Evolutionary conservation across 2,113 vertebrate species (phyloP).

Genomic region (Channa maculata): DNA sequence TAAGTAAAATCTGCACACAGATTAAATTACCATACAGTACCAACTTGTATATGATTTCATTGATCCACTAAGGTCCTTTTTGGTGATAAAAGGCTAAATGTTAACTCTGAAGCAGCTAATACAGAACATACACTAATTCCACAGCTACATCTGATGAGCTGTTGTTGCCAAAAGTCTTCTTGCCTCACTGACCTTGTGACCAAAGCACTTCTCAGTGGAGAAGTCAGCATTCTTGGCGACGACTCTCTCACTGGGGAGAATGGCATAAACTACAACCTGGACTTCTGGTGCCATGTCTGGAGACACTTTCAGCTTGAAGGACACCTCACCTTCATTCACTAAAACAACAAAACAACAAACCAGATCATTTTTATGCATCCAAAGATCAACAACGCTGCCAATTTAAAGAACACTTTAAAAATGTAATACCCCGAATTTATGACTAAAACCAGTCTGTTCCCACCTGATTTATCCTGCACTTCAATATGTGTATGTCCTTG

Average conservation of each 20-base stretch:
- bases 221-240: conserved; percentile 84
- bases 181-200: conserved; percentile 83
- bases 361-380: too few relatives aligned
- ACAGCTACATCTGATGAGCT: too few relatives aligned
- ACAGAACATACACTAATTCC: too few relatives aligned
- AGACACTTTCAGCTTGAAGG: conserved; percentile 76
- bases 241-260: conserved; percentile 84
- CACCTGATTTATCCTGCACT: conserved; percentile 38
- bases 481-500: conserved; percentile 72
- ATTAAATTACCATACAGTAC: too few relatives aligned
- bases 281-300: conserved; percentile 77
- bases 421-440: neutral
- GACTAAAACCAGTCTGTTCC: neutral
- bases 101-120: too few relatives aligned
- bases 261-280: conserved; percentile 81
- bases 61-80: too few relatives aligned
- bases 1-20: too few relatives aligned
- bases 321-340: conserved; percentile 77
- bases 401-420: neutral
- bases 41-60: too few relatives aligned
- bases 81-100: too few relatives aligned
- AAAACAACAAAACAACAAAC: conserved; percentile 37
- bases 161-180: neutral
- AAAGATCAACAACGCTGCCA: neutral
- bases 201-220: conserved; percentile 84